Base-by-base conservation (phyloP, 2,113 vertebrate species). In the Rhinogobius similis region DNA sequence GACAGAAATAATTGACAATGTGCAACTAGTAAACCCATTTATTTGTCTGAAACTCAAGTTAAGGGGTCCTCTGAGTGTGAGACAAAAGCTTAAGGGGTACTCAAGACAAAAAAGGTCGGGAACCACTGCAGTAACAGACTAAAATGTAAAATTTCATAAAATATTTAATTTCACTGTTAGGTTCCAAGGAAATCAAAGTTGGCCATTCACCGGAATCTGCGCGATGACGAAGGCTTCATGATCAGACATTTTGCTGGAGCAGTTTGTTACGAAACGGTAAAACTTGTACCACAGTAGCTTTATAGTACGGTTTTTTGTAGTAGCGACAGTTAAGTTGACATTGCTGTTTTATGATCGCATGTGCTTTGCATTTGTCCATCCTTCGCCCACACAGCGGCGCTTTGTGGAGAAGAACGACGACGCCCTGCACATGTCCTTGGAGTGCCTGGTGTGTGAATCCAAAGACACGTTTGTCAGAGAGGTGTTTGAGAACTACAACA, bases 381-480 rank as follows among this genome's bases (percentile, higher is more conserved):
- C 39, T 41, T 1, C 1, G 7, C 73, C 44, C 65, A 56, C 79
- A 88, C 91, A 99, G 98, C 95, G 86, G 76, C 96, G 98, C 55
- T 99, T 99, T 90, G 97, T 99, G 90, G 98, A 99, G 87, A 99
- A 99, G 91, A 99, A 99, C 90, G 98, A 99, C 21, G 98, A 99
- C 61, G 97, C 97, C 76, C 94, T 99, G 70, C 98, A 99, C 87
- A 99, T 99, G 97, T 99, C 97, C 68, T 93, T 99, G 87, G 96
- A 98, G 55, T 94, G 94, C 79, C 94, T 99, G 75, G 95, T 99
- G 89, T 96, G 95, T 70, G 97, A 98, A 89, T 99, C 97, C 21
- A 98, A 95, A 88, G 97, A 99, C 91, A 95, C 94, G 80, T 99
- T 99, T 92, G 92, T 99, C 62, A 94, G 95, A 58, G 91, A 95